A percentile compares a stretch with the other conserved stretches of the same genome.
These are phyloP conservation scores for Heteronetta atricapilla DNA, from an alignment of 2,113 vertebrate genomes.

Conservation along the genomic window DNA sequence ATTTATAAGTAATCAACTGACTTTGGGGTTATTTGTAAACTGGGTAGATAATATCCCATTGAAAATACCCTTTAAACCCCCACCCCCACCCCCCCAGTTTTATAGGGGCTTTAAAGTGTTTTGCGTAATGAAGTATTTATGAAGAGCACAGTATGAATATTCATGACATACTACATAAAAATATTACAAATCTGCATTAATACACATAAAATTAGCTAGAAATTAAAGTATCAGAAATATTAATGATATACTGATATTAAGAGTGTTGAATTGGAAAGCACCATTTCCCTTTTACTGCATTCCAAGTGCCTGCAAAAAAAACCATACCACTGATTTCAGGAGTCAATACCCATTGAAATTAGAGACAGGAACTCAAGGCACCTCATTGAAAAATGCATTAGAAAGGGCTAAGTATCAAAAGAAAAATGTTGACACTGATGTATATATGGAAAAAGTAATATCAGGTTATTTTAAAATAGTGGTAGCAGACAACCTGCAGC, in stretches of 20 bases:
- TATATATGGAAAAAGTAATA: not conserved
- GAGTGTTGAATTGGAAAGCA: not conserved
- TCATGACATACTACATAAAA: not conserved
- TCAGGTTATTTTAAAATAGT: not conserved
- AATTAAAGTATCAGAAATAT: not conserved
- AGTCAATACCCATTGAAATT: not conserved
- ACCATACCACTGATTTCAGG: not conserved
- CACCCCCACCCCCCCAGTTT: not conserved
- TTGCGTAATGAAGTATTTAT: not conserved
- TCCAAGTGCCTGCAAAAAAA: not conserved
- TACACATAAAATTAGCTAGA: not conserved
- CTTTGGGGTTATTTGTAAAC: not conserved
- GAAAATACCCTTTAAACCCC: not conserved
- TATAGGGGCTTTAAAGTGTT: not conserved
- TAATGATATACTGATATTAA: not conserved
- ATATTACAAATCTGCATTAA: not conserved
- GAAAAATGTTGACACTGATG: not conserved
- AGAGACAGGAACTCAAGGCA: not conserved
- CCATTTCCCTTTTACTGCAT: not conserved
- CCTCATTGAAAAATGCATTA: not conserved
- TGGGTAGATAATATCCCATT: not conserved
- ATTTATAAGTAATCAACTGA: not conserved
- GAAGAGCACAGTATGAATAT: not conserved
- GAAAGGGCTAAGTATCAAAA: not conserved
- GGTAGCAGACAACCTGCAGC: not conserved